Evolutionary conservation across 2,797 vertebrate species (phyloP).

Genomic region (Prunella strophiata): DNA sequence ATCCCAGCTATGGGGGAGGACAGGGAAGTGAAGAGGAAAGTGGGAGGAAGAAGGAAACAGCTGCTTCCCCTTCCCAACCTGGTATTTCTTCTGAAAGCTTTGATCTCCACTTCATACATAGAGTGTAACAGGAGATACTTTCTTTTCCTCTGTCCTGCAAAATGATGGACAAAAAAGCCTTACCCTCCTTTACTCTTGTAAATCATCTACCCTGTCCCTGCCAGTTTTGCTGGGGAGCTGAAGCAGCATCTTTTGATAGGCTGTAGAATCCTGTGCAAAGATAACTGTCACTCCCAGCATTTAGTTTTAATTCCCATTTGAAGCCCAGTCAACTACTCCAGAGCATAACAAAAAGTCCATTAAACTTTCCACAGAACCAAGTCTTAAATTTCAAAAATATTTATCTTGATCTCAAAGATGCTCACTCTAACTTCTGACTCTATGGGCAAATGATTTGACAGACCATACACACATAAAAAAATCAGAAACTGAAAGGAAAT

Average conservation of each 20-base stretch:
- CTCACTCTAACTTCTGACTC: background rate
- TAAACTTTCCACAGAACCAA: background rate
- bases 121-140: background rate
- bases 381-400: background rate
- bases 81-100: background rate
- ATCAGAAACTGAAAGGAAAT: background rate
- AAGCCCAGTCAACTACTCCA: background rate
- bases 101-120: background rate
- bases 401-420: background rate
- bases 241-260: background rate
- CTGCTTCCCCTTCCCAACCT: background rate
- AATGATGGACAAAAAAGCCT: background rate
- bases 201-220: background rate
- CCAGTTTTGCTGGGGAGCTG: background rate
- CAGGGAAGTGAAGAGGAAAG: background rate
- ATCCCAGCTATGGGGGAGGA: background rate
- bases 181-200: background rate
- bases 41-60: background rate
- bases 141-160: background rate
- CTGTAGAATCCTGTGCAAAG: background rate
- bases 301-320: background rate
- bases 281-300: background rate
- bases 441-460: background rate
- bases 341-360: background rate
- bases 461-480: background rate